Conservation (phyloP, 2,113 vertebrate genomes). For the Marmota monax region DNA sequence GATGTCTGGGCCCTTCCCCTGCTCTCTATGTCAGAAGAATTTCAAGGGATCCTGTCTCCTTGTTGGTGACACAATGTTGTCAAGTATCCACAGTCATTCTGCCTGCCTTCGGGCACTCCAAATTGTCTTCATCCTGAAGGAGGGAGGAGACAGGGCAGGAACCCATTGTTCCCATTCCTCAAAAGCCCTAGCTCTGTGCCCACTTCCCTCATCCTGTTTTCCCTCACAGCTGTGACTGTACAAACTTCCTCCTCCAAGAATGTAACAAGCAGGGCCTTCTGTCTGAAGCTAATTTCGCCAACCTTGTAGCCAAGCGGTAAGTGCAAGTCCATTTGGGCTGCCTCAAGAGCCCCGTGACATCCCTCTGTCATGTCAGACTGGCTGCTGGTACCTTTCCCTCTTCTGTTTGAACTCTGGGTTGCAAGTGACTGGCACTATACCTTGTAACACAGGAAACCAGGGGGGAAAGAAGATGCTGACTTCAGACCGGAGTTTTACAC, state of each 20-base stretch:
- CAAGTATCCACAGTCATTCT: not conserved
- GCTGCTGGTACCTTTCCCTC: not conserved
- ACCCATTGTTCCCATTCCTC: not conserved
- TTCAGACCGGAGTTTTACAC: not conserved
- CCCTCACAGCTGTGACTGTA: constrained; percentile 94
- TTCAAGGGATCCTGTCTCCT: not conserved
- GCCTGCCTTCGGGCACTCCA: not conserved
- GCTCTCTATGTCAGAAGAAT: not conserved
- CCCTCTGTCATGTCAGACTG: accelerated
- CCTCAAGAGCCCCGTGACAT: not conserved
- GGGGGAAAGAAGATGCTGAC: not conserved
- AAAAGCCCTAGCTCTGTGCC: not conserved
- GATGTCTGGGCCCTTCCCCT: not conserved
- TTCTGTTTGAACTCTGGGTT: not conserved
- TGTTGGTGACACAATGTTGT: not conserved
- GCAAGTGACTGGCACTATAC: not conserved
- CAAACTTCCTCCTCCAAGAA: constrained; percentile 95
- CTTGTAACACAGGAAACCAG: not conserved
- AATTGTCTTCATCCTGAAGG: not conserved
- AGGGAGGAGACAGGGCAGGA: not conserved
- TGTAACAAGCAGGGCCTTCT: constrained; percentile 97
- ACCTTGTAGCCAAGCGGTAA: constrained; percentile 95
- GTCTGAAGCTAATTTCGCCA: constrained; percentile 91
- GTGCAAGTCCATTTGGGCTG: not conserved
- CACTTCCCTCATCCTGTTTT: not conserved